phyloP scores from a whole-genome alignment of 2,797 vertebrate genomes.

The Neomorphus geoffroyi region DNA sequence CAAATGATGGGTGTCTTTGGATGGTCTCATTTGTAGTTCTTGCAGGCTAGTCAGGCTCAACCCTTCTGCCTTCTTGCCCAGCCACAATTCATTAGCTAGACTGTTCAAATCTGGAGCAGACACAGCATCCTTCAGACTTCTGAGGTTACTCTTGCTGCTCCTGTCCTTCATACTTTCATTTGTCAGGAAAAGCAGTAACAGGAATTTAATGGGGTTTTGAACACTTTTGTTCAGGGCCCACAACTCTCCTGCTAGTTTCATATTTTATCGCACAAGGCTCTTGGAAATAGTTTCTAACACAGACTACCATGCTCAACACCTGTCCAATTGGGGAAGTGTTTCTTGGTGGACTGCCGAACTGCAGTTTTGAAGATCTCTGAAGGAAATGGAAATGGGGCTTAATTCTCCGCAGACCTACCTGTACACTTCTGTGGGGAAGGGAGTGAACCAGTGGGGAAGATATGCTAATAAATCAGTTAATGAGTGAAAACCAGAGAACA shows the following conservation, averaged over 20 bases:
- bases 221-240: background rate
- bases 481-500: background rate
- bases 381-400: constrained; percentile 6
- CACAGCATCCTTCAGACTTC: constrained; percentile 37
- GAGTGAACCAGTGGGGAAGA: background rate
- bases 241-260: background rate
- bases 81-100: constrained; percentile 31
- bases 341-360: background rate
- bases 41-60: constrained; percentile 1
- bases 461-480: constrained; percentile 35
- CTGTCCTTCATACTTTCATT: background rate
- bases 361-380: constrained; percentile 25
- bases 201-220: constrained; percentile 41
- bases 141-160: constrained; percentile 36
- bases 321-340: background rate
- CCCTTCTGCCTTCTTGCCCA: constrained; percentile 6
- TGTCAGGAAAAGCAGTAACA: constrained; percentile 21
- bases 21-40: constrained; percentile 16
- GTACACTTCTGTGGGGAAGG: background rate
- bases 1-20: constrained; percentile 13
- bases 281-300: background rate
- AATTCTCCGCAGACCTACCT: constrained; percentile 6
- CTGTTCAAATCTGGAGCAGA: constrained; percentile 31
- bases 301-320: background rate
- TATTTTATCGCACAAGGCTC: background rate